Percentiles rank a stretch among this genome's conserved stretches.
These are phyloP conservation scores for Castor canadensis DNA, from an alignment of 2,113 vertebrate species.

Conservation along the genomic window DNA sequence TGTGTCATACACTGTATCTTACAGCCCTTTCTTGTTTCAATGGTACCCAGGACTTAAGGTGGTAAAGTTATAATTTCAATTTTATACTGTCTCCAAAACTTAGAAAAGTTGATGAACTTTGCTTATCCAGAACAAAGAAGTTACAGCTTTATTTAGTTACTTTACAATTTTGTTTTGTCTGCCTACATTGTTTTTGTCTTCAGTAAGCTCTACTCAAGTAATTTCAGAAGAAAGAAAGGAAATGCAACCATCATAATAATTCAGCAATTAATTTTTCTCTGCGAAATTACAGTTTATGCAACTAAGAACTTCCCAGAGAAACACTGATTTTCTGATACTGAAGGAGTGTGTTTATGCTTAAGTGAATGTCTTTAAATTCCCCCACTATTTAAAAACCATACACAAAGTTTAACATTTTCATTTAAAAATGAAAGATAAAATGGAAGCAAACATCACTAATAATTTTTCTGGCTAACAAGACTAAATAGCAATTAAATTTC, in stretches of 20 bases:
- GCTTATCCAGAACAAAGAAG: not conserved
- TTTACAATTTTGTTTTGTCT: not conserved
- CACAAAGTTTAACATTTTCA: not conserved
- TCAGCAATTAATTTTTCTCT: not conserved
- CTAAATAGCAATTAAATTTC: not conserved
- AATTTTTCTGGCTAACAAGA: not conserved
- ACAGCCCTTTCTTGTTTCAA: not conserved
- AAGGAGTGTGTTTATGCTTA: not conserved
- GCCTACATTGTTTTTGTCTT: not conserved
- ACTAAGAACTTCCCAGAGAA: not conserved
- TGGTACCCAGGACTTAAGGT: not conserved
- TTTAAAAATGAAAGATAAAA: conserved; percentile 26
- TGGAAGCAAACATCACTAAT: not conserved
- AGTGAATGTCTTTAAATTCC: not conserved
- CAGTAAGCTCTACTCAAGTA: not conserved
- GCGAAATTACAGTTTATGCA: conserved; percentile 4
- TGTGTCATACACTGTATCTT: not conserved
- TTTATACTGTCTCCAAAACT: not conserved
- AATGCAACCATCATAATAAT: not conserved
- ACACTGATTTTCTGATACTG: not conserved
- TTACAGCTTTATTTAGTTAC: not conserved
- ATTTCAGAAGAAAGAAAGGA: conserved; percentile 25
- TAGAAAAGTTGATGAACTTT: not conserved
- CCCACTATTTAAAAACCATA: not conserved
- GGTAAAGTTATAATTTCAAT: not conserved